phyloP scores from a whole-genome alignment of 2,888 invertebrate genomes.

The Arge pagana region DNA sequence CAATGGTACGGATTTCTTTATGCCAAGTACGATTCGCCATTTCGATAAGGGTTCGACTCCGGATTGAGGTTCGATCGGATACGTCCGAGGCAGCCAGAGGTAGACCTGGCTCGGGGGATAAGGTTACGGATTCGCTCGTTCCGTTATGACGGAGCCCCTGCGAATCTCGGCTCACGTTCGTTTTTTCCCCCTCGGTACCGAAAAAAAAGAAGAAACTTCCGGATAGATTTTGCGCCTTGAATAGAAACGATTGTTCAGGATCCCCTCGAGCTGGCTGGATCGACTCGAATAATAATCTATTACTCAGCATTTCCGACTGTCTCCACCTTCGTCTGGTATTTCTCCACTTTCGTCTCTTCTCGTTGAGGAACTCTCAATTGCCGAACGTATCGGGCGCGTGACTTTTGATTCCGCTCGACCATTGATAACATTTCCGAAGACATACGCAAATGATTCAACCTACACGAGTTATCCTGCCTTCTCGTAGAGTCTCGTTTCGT shows the following conservation, averaged over 20 bases:
- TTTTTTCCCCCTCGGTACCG: not conserved
- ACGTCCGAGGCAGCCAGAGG: not conserved
- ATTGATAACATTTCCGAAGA: too few species aligned
- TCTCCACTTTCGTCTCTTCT: too few species aligned
- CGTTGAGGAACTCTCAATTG: too few species aligned
- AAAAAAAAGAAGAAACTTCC: constrained; percentile 17
- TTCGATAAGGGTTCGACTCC: constrained; percentile 14
- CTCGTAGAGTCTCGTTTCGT: too few species aligned
- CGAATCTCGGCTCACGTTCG: constrained; percentile 10
- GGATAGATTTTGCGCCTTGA: constrained; percentile 6
- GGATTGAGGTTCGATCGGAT: constrained; percentile 9
- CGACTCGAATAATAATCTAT: constrained; percentile 12
- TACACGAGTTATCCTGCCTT: too few species aligned
- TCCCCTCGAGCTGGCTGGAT: not conserved
- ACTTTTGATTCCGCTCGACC: too few species aligned
- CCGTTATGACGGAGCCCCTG: constrained; percentile 12
- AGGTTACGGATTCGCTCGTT: constrained; percentile 15
- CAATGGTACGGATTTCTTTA: constrained; percentile 20
- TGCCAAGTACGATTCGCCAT: constrained; percentile 18
- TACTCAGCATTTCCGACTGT: constrained; percentile 10
- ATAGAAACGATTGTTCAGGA: constrained; percentile 13
- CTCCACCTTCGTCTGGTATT: too few species aligned
- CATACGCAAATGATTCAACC: too few species aligned
- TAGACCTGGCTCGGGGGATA: constrained; percentile 1
- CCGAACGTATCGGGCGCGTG: too few species aligned